Percentiles rank a stretch among this genome's conserved stretches.
Conservation (phyloP, 1,140 invertebrate genomes). For the Zophobas atratus region DNA sequence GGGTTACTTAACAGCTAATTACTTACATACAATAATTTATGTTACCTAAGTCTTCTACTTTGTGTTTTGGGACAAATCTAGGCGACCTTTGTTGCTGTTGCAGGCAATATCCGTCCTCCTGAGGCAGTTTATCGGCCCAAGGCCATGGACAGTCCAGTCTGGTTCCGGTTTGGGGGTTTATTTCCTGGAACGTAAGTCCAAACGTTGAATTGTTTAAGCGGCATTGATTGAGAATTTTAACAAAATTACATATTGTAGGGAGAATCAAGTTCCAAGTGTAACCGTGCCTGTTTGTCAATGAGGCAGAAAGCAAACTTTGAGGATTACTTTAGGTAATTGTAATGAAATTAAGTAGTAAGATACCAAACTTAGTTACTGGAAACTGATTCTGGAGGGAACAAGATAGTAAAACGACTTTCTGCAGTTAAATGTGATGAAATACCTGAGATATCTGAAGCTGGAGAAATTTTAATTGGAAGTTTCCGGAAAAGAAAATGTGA, state of each 20-base stretch:
- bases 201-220: slow-evolving; percentile 1
- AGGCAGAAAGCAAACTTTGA: slow-evolving; percentile 26
- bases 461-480: slow-evolving; percentile 14
- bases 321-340: slow-evolving; percentile 20
- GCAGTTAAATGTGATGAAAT: not conserved
- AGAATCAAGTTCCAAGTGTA: not conserved
- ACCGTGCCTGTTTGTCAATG: slow-evolving; percentile 16
- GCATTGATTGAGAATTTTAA: not conserved
- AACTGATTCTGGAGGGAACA: slow-evolving; percentile 8
- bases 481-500: not conserved
- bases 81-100: slow-evolving; percentile 64
- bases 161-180: slow-evolving; percentile 64
- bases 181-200: slow-evolving; percentile 58
- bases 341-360: slow-evolving; percentile 11
- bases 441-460: slow-evolving; percentile 11
- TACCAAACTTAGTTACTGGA: slow-evolving; percentile 23
- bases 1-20: too few relatives aligned
- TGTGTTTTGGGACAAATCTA: slow-evolving; percentile 61
- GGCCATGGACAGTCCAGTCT: slow-evolving; percentile 65
- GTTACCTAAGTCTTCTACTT: slow-evolving; percentile 61
- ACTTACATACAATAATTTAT: not conserved
- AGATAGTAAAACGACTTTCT: slow-evolving; percentile 5
- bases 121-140: slow-evolving; percentile 61
- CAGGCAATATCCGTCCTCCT: slow-evolving; percentile 64
- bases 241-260: slow-evolving; percentile 1